Percentiles rank a stretch among this genome's conserved stretches.
Evolutionary conservation across 2,888 invertebrate genomes (phyloP).

Genomic region (Gerris lacustris): DNA sequence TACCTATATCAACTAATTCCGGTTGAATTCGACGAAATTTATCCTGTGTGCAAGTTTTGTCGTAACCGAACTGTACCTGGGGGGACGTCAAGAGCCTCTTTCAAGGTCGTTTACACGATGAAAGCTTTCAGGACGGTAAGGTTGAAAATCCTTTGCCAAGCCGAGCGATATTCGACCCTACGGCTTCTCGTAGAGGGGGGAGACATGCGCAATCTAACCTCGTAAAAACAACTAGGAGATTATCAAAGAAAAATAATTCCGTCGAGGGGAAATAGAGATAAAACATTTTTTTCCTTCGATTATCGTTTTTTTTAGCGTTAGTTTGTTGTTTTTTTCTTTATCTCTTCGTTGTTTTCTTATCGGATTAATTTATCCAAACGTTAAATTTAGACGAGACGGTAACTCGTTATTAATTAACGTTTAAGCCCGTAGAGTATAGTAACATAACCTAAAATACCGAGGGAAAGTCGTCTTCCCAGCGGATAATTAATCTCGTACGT

Average conservation of each 20-base stretch:
- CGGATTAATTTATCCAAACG: too few relatives aligned
- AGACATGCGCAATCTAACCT: slow-evolving; percentile 5
- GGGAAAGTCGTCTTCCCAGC: too few relatives aligned
- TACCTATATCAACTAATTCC: too few relatives aligned
- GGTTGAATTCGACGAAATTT: slow-evolving; percentile 11
- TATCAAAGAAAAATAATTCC: background rate
- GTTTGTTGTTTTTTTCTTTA: too few relatives aligned
- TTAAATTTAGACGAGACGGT: too few relatives aligned
- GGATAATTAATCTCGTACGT: too few relatives aligned
- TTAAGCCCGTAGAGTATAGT: too few relatives aligned
- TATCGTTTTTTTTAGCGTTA: too few relatives aligned
- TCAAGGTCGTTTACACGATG: slow-evolving; percentile 24
- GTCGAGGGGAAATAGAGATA: background rate
- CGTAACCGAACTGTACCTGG: slow-evolving; percentile 23
- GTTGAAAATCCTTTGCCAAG: background rate
- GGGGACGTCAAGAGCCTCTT: slow-evolving; percentile 21
- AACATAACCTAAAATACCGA: too few relatives aligned
- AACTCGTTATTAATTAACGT: too few relatives aligned
- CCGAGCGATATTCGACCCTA: slow-evolving; percentile 6
- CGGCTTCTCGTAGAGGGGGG: background rate
- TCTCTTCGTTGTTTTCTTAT: too few relatives aligned
- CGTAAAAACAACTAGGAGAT: background rate
- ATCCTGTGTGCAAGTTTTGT: slow-evolving; percentile 21
- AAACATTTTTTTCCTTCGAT: background rate
- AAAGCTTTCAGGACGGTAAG: slow-evolving; percentile 9